Evolutionary conservation across 2,888 invertebrate species (phyloP).

Genomic region (Lepidochrysops patricia): DNA sequence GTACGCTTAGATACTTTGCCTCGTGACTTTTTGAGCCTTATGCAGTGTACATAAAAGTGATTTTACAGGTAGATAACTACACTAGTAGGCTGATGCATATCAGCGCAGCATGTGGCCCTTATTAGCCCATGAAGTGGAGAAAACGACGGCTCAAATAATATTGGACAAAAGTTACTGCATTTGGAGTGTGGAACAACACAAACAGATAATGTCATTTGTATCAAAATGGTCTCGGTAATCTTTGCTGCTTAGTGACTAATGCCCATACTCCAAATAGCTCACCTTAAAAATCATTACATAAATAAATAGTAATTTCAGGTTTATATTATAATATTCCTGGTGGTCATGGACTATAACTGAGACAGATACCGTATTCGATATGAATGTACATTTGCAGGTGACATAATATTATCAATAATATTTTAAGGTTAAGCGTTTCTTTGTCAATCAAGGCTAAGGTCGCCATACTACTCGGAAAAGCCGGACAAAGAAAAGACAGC

Average conservation of each 20-base stretch:
- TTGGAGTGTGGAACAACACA: not conserved
- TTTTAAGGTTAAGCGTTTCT: not conserved
- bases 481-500: not conserved
- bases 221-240: not conserved
- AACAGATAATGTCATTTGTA: not conserved
- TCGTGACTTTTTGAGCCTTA: no score
- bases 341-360: not conserved
- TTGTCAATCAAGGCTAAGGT: not conserved
- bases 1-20: no score
- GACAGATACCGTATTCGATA: no score
- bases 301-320: not conserved
- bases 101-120: conserved; percentile 5
- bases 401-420: not conserved
- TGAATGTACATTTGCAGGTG: not conserved
- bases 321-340: not conserved
- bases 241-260: not conserved
- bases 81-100: no score
- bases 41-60: no score
- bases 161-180: not conserved
- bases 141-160: not conserved
- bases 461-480: not conserved
- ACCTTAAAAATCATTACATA: not conserved
- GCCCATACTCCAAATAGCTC: not conserved
- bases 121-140: not conserved
- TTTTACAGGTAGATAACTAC: no score